These are phyloP conservation scores for Scophthalmus maximus DNA, from an alignment of 2,113 vertebrate genomes.

Conservation along the genomic window DNA sequence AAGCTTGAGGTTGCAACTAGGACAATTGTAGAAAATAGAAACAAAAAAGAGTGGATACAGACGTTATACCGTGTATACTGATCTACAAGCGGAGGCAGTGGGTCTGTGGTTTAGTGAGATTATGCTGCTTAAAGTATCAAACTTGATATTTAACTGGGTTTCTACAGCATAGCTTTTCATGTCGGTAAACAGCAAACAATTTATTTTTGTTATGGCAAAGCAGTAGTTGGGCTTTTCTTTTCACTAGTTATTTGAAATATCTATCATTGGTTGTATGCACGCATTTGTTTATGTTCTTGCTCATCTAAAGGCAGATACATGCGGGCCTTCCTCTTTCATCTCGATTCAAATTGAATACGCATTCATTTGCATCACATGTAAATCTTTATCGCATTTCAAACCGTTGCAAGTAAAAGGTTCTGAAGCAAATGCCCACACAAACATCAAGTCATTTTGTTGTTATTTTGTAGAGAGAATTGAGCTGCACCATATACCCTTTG, in stretches of 20 bases:
- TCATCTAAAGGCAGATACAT: conserved; percentile 22
- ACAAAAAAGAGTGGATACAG: conserved; percentile 12
- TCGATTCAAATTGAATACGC: conserved; percentile 28
- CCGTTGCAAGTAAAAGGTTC: conserved; percentile 35
- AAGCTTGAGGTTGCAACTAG: background rate
- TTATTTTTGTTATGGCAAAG: conserved; percentile 28
- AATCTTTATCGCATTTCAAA: conserved; percentile 40
- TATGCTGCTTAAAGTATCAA: conserved; percentile 16
- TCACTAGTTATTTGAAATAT: conserved; percentile 5
- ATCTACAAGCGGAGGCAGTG: background rate
- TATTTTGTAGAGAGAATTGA: conserved; percentile 24
- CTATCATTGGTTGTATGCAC: conserved; percentile 13
- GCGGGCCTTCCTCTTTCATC: conserved; percentile 10
- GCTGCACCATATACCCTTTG: conserved; percentile 21
- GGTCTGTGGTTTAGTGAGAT: conserved; percentile 9
- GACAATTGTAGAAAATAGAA: background rate
- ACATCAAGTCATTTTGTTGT: conserved; percentile 25
- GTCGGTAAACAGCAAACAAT: conserved; percentile 1
- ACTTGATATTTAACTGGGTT: background rate
- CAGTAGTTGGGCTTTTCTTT: conserved; percentile 14
- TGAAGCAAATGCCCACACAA: conserved; percentile 34
- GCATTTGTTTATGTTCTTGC: conserved; percentile 23
- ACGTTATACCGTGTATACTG: conserved; percentile 2
- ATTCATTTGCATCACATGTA: conserved; percentile 48
- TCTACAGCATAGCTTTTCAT: conserved; percentile 23